Evolutionary conservation across 2,113 vertebrate genomes (phyloP), one percentile per base, ranked within the genome.

Genomic region (Dermatemys mawii): DNA sequence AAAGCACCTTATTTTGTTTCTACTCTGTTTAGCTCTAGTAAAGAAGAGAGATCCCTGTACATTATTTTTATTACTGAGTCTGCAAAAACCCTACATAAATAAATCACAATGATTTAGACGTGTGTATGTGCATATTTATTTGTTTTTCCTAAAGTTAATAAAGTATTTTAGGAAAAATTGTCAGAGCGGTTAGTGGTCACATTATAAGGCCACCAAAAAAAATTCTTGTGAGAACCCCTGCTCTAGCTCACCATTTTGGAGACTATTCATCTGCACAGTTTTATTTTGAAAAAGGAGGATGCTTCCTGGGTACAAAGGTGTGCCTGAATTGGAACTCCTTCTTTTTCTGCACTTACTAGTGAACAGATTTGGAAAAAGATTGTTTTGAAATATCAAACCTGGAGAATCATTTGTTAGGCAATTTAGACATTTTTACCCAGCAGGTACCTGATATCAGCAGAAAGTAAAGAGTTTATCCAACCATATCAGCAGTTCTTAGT

Each of bases 391-490:
- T 78, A 79, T 38, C 10, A n/a, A 2, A 3, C 85, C 55, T 92
- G 78, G 13, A 93, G 49, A 95, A 90, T 55, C 0, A 78, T 87
- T 96, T 86, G n/a, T 96, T 78, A 57, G 35, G 84, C 81, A 90
- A 94, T 16, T 0, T 2, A 86, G 53, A 82, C 32, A 35, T 86
- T 63, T 93, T 89, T 82, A 82, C 60, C 57, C 70, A 35, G 60
- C 32, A 84, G 78, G 81, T 90, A 94, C 78, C 78, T 95, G 87
- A 91, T 67, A 82, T 57, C 41, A 50, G 41, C n/a, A 53, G 92
- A 81, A 94, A 83, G 12, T 63, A 81, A 73, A 63, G 70, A 41
- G 55, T 88, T 96, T 94, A 92, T 88, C 80, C 88, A 92, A 93
- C 84, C 86, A 35, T 94, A 75, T 96, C 89, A 14, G 55, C 55